Conservation (phyloP, 2,888 invertebrate genomes). For the Aproaerema taeniolella region DNA sequence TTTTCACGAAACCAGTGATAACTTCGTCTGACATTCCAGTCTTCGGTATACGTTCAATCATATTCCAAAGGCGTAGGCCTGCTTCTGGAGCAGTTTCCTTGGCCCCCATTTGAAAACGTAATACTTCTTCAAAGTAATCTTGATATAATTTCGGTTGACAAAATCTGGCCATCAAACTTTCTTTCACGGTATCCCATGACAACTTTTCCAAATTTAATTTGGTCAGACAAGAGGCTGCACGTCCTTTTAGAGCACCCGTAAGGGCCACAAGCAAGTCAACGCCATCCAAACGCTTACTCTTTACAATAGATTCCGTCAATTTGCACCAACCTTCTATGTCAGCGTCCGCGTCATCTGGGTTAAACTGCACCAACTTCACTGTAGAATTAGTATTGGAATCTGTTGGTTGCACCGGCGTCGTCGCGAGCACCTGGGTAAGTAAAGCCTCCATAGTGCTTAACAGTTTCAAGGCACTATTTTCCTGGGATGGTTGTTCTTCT, state of each 20-base stretch:
- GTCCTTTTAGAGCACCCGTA: slow-evolving; percentile 12
- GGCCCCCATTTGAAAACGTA: slow-evolving; percentile 15
- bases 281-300: slow-evolving; percentile 18
- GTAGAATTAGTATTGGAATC: neutral
- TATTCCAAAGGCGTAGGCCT: neutral
- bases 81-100: slow-evolving; percentile 15
- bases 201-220: slow-evolving; percentile 11
- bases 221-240: slow-evolving; percentile 13
- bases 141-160: slow-evolving; percentile 11
- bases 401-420: neutral
- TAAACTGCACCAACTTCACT: neutral
- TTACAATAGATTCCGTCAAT: slow-evolving; percentile 18
- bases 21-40: slow-evolving; percentile 9
- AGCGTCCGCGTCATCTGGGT: slow-evolving; percentile 22
- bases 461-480: neutral
- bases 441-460: slow-evolving; percentile 1
- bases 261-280: slow-evolving; percentile 9
- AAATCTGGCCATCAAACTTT: slow-evolving; percentile 15
- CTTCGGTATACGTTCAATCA: slow-evolving; percentile 17
- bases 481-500: neutral
- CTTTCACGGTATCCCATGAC: slow-evolving; percentile 13
- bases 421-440: neutral
- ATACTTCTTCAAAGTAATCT: slow-evolving; percentile 17
- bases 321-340: slow-evolving; percentile 26
- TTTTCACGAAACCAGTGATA: slow-evolving; percentile 4